phyloP scores from a whole-genome alignment of 2,113 vertebrate species.

The Nesogale talazaci region DNA sequence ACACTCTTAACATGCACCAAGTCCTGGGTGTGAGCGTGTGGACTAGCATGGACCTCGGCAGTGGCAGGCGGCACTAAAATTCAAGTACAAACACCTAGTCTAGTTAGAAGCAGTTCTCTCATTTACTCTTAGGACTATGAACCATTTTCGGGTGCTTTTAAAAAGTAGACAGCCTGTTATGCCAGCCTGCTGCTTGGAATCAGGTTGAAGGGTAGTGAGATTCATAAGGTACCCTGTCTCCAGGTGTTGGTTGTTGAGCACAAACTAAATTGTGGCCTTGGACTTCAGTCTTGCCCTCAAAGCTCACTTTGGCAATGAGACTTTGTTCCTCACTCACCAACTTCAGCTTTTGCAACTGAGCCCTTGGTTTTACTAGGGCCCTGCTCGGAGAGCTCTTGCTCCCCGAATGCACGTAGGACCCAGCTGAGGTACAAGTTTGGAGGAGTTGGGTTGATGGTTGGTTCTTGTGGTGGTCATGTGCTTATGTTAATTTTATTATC shows the following conservation, averaged over 20 bases:
- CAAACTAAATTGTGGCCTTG: neutral
- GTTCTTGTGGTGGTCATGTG: no score
- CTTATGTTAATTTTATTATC: no score
- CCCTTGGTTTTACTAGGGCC: neutral
- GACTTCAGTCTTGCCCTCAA: neutral
- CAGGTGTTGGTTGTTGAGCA: neutral
- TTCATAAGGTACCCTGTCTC: neutral
- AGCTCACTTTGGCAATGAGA: slow-evolving; percentile 4
- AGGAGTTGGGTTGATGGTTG: neutral
- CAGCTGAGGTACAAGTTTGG: neutral
- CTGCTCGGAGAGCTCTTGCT: neutral
- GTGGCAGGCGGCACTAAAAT: slow-evolving; percentile 36
- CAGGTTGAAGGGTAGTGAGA: neutral
- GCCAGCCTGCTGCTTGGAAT: neutral
- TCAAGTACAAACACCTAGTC: neutral
- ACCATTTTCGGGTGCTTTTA: neutral
- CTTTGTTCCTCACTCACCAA: neutral
- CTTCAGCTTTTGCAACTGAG: neutral
- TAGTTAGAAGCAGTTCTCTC: slow-evolving; percentile 1
- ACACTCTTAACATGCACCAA: neutral
- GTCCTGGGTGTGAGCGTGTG: slow-evolving; percentile 20
- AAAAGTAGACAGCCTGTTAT: neutral
- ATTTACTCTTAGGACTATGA: neutral
- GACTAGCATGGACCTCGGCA: slow-evolving; percentile 57
- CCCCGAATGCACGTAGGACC: neutral